phyloP scores from a whole-genome alignment of 2,113 vertebrate species.

The Loxodonta africana region DNA sequence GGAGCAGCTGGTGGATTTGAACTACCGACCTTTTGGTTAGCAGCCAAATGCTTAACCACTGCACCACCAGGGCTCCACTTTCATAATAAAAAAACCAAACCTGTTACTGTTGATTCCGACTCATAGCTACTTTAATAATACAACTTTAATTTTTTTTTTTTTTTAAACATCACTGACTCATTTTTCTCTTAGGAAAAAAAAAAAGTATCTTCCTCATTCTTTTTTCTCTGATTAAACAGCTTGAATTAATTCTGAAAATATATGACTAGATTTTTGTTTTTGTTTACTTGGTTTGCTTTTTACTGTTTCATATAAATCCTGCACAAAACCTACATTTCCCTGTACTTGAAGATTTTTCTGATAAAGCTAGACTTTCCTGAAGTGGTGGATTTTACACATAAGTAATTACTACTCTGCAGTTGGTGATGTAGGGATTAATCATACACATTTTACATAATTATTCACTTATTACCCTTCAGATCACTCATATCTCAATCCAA shows the following conservation, averaged over 20 bases:
- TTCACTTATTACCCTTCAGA: not conserved
- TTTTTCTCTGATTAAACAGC: not conserved
- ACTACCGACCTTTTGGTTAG: too few species aligned
- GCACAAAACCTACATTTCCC: slow-evolving; percentile 11
- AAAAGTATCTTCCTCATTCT: not conserved
- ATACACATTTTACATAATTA: not conserved
- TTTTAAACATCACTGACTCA: slow-evolving; percentile 16
- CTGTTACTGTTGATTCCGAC: too few species aligned
- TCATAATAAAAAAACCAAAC: too few species aligned
- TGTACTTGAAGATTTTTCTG: slow-evolving; percentile 21
- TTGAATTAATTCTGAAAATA: slow-evolving; percentile 19
- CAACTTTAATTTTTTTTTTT: not conserved
- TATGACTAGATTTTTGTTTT: not conserved
- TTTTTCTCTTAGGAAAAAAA: not conserved
- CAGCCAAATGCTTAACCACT: too few species aligned
- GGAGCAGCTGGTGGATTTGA: too few species aligned
- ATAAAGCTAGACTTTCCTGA: not conserved
- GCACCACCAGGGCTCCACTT: too few species aligned
- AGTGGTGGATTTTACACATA: not conserved
- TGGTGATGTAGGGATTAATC: not conserved
- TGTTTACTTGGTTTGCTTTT: not conserved
- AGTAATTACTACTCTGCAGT: not conserved
- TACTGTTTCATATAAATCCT: not conserved
- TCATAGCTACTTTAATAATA: not conserved
- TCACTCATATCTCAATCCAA: not conserved